phyloP scores from a whole-genome alignment of 2,888 invertebrate genomes.

The Hedychridium roseum region DNA sequence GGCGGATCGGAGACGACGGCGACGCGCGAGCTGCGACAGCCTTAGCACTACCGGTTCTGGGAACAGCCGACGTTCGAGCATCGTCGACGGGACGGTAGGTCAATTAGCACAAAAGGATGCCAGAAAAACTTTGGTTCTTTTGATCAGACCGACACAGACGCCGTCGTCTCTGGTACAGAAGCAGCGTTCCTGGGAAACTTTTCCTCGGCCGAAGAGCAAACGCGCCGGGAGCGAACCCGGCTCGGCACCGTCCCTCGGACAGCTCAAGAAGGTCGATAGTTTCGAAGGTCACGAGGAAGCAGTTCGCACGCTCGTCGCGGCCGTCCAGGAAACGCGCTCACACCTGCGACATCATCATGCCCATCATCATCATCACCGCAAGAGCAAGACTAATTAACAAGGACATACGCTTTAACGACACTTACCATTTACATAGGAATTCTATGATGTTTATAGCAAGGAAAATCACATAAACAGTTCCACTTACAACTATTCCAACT shows the following conservation, averaged over 20 bases:
- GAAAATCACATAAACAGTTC: not conserved
- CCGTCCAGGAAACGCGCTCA: constrained; percentile 72
- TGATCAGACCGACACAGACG: constrained; percentile 60
- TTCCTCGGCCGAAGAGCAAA: constrained; percentile 66
- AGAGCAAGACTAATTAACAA: constrained; percentile 59
- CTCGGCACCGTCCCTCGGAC: constrained; percentile 48
- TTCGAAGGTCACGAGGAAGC: constrained; percentile 77
- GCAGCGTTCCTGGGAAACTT: constrained; percentile 72
- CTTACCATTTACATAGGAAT: not conserved
- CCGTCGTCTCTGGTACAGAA: constrained; percentile 67
- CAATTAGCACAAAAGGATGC: constrained; percentile 50
- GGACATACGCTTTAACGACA: not conserved
- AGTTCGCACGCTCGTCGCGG: constrained; percentile 72
- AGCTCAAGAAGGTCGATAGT: constrained; percentile 71
- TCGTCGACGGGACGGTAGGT: constrained; percentile 61
- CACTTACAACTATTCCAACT: not conserved
- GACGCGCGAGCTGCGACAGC: constrained; percentile 68
- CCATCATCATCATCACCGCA: constrained; percentile 58
- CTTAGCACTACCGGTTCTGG: constrained; percentile 66
- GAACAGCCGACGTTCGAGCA: constrained; percentile 68
- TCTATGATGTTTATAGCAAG: not conserved
- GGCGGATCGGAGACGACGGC: constrained; percentile 44
- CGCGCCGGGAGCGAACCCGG: constrained; percentile 37
- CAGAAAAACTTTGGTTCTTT: constrained; percentile 67
- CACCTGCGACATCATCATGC: constrained; percentile 61